Conservation (phyloP, 2,113 vertebrate genomes). For the Tamias sibiricus region DNA sequence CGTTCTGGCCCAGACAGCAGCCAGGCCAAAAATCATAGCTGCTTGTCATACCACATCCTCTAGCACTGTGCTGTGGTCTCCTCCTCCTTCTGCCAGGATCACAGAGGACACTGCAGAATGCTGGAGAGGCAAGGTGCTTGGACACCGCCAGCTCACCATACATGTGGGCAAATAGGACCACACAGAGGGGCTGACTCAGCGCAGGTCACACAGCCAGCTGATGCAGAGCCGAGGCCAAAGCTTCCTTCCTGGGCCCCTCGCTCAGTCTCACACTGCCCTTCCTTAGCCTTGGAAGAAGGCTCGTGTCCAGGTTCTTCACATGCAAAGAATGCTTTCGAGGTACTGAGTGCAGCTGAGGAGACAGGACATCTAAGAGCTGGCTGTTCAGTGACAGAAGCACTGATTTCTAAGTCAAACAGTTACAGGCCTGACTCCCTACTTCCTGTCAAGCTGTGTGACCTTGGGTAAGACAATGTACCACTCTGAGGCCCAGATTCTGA, state of each 20-base stretch:
- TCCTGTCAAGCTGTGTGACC: background rate
- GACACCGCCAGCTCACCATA: background rate
- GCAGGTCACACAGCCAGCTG: background rate
- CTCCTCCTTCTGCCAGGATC: conserved; percentile 59
- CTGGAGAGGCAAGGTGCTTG: background rate
- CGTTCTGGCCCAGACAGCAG: conserved; percentile 52
- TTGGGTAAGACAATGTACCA: background rate
- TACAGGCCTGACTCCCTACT: background rate
- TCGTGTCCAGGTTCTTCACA: background rate
- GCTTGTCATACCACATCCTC: conserved; percentile 68
- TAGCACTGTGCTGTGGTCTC: conserved; percentile 46
- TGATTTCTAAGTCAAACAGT: background rate
- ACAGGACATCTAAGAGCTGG: background rate
- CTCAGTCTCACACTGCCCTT: background rate
- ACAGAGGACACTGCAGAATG: conserved; percentile 61
- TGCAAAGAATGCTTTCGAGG: background rate
- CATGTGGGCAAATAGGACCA: background rate
- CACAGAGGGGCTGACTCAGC: background rate
- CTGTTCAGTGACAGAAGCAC: background rate
- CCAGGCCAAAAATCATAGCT: conserved; percentile 72
- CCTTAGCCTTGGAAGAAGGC: background rate
- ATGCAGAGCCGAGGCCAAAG: background rate
- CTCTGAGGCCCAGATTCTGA: background rate
- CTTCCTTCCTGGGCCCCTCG: background rate
- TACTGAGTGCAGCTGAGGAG: background rate